Evolutionary conservation across 1,140 invertebrate species (phyloP), one percentile per base, ranked within the genome.

Genomic region (Eumeta japonica): DNA sequence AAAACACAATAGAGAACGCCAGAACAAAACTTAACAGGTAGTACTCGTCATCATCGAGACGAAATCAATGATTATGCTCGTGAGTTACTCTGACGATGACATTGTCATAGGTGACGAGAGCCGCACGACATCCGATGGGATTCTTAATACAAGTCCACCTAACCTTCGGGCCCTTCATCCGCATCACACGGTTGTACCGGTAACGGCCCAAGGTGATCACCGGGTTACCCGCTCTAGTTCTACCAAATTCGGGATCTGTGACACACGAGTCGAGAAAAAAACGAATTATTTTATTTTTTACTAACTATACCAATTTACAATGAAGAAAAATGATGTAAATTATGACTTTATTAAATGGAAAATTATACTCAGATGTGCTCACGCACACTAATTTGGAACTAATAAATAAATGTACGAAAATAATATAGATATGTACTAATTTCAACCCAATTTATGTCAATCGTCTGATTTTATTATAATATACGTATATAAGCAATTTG

Each of bases 61-160:
- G 10, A 13, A 37, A 40, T 36, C 18, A 46, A 15, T 47, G 50
- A 4, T n/a, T 10, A 16, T 45, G 29, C 18, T n/a, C n/a, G n/a
- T n/a, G n/a, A n/a, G n/a, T 16, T 39, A 24, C 15, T 28, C 37
- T 38, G 43, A n/a, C 7, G 12, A 55, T 43, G 20, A 16, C 11
- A 11, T 45, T 19, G 0, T 50, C 45, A 4, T 41, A 3, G 7
- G 50, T 51, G 7, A 45, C 27, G 12, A 53, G 17, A 3, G 40
- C 39, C 3, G 43, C 35, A 5, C 54, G 35, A 16, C 54, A 56
- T 2, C 44, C 24, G 1, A 9, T 35, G 1, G 32, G 32, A 7
- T 46, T 48, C 15, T 51, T 56, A n/a, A 35, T 41, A 36, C 54
- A 54, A 2, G 48, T 14, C 54, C 51, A 57, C 17, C 44, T 29